A percentile compares a stretch with the other conserved stretches of the same genome.
These are phyloP conservation scores for Cyrtonyx montezumae DNA, from an alignment of 2,113 vertebrate species.

Conservation along the genomic window DNA sequence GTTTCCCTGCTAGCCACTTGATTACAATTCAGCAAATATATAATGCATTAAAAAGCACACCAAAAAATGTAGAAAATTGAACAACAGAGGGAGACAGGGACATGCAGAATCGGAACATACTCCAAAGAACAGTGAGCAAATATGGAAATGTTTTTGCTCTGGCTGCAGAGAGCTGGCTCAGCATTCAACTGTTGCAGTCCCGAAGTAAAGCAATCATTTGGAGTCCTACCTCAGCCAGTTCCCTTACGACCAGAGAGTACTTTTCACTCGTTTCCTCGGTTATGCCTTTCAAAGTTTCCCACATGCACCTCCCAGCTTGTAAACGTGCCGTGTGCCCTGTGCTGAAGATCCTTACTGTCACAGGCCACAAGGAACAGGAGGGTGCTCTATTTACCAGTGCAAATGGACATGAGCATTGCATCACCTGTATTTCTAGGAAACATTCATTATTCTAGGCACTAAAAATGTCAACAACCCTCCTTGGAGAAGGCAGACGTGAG, in stretches of 20 bases:
- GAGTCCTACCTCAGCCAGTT: background rate
- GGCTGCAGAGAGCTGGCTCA: slow-evolving; percentile 56
- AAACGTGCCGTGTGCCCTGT: rapidly evolving
- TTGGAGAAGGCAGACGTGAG: background rate
- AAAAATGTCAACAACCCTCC: background rate
- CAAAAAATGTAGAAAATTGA: slow-evolving; percentile 1
- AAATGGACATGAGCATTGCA: background rate
- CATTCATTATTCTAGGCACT: background rate
- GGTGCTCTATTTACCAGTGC: background rate
- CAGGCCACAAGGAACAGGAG: background rate
- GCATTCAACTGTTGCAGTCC: background rate
- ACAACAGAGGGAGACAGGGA: slow-evolving; percentile 69
- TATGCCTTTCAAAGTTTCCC: background rate
- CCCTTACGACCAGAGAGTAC: background rate
- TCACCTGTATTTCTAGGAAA: background rate
- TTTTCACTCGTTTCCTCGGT: background rate
- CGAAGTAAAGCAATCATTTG: background rate
- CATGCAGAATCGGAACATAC: slow-evolving; percentile 7
- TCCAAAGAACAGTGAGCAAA: slow-evolving; percentile 8
- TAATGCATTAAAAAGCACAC: slow-evolving; percentile 18
- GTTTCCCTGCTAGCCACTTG: slow-evolving; percentile 43
- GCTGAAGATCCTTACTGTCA: rapidly evolving
- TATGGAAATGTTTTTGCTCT: slow-evolving; percentile 46
- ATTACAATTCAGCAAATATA: slow-evolving; percentile 40
- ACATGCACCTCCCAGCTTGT: background rate